phyloP scores from a whole-genome alignment of 2,797 vertebrate species.

The Mustela erminea region DNA sequence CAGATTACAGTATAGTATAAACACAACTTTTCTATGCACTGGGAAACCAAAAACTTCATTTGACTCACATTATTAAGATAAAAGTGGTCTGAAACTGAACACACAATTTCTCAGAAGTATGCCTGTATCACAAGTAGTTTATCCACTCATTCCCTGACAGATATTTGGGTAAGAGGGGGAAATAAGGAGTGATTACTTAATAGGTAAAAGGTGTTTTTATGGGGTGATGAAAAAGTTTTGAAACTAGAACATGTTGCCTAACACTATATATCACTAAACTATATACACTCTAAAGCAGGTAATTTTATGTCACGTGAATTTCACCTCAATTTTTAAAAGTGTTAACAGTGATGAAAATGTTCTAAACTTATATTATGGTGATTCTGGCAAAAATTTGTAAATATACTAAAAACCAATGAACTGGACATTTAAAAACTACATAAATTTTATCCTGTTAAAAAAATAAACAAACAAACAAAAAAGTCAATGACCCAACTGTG shows the following conservation, averaged over 20 bases:
- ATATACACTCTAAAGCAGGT: not conserved
- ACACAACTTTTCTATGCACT: not conserved
- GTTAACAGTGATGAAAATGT: not conserved
- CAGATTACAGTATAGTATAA: not conserved
- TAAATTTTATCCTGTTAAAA: conserved; percentile 1
- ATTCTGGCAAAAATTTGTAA: not conserved
- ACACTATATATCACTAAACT: not conserved
- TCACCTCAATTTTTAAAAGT: not conserved
- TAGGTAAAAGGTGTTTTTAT: not conserved
- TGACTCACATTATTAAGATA: not conserved
- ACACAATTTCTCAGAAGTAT: not conserved
- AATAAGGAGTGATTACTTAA: not conserved
- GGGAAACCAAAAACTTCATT: not conserved
- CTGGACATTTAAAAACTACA: not conserved
- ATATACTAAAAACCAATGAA: not conserved
- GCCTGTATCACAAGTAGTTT: not conserved
- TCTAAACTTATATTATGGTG: not conserved
- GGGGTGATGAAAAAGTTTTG: not conserved
- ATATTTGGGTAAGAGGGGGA: not conserved
- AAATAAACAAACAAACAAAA: not conserved
- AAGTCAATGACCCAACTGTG: not conserved
- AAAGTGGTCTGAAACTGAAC: not conserved
- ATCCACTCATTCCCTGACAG: not conserved
- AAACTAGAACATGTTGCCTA: not conserved
- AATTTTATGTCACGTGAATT: not conserved